A percentile compares a stretch with the other conserved stretches of the same genome.
phyloP scores from a whole-genome alignment of 1,140 invertebrate genomes.

The Danaus plexippus region DNA sequence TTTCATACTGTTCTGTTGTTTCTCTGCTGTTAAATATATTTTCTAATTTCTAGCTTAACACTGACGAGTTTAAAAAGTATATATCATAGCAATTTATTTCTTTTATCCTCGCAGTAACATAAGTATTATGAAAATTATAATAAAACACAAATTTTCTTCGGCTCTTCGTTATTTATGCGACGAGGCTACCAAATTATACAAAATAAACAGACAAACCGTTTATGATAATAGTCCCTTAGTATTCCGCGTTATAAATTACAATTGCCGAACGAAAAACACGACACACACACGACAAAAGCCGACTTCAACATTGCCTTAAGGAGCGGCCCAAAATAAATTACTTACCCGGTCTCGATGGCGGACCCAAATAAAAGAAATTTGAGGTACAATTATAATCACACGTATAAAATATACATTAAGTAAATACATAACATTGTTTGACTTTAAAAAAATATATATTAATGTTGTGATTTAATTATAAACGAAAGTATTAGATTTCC shows the following conservation, averaged over 20 bases:
- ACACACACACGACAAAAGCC: constrained; percentile 19
- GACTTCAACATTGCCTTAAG: constrained; percentile 21
- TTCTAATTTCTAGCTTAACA: constrained; percentile 2
- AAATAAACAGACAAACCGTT: constrained; percentile 32
- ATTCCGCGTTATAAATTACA: constrained; percentile 36
- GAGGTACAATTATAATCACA: background rate
- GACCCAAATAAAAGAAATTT: constrained; percentile 7
- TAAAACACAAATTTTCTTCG: constrained; percentile 10
- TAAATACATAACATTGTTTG: too few relatives aligned
- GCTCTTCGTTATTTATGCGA: constrained; percentile 9
- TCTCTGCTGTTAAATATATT: constrained; percentile 2
- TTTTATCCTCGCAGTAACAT: background rate
- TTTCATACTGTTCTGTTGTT: constrained; percentile 4
- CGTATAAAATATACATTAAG: background rate
- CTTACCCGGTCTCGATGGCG: constrained; percentile 9
- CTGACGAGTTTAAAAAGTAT: background rate
- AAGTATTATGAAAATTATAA: constrained; percentile 6
- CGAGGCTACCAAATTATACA: constrained; percentile 21
- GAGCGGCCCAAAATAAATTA: constrained; percentile 22
- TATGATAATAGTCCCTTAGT: constrained; percentile 32
- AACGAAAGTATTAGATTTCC: too few relatives aligned
- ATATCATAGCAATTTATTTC: background rate
- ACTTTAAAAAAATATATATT: too few relatives aligned
- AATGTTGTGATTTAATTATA: too few relatives aligned
- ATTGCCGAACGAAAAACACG: constrained; percentile 26